These are phyloP conservation scores for Pachyuromys duprasi DNA, from an alignment of 2,797 vertebrate genomes.

Conservation along the genomic window DNA sequence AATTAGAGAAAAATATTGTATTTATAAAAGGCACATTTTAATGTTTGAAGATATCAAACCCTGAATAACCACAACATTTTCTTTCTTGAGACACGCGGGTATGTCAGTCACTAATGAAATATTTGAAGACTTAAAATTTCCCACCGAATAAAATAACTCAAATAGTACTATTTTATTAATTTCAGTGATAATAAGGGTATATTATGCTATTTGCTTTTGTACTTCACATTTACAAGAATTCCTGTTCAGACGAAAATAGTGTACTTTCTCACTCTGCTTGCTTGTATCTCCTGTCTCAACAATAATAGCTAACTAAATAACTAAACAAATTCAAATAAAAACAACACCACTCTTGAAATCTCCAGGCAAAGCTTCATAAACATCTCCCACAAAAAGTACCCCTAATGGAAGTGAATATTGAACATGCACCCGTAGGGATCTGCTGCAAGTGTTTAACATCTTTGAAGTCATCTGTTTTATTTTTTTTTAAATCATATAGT, in stretches of 20 bases:
- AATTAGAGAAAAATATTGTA: slow-evolving; percentile 25
- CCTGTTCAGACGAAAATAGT: slow-evolving; percentile 25
- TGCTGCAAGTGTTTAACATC: slow-evolving; percentile 63
- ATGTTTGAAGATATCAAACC: slow-evolving; percentile 32
- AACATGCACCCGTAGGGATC: slow-evolving; percentile 16
- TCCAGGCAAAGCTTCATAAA: slow-evolving; percentile 55
- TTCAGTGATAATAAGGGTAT: slow-evolving; percentile 50
- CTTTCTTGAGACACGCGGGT: background rate
- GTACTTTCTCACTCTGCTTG: background rate
- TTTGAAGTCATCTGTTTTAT: slow-evolving; percentile 70
- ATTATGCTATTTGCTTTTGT: slow-evolving; percentile 13
- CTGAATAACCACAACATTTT: background rate
- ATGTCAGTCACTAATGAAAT: slow-evolving; percentile 53
- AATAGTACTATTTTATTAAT: slow-evolving; percentile 55
- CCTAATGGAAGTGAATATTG: slow-evolving; percentile 66
- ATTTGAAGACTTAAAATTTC: slow-evolving; percentile 35
- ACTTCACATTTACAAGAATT: background rate
- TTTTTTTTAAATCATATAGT: slow-evolving; percentile 51
- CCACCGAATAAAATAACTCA: slow-evolving; percentile 30
- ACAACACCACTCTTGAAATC: slow-evolving; percentile 34
- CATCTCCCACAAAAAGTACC: slow-evolving; percentile 14
- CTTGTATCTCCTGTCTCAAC: background rate
- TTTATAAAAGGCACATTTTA: slow-evolving; percentile 63
- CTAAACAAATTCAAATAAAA: slow-evolving; percentile 57
- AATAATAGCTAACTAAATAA: slow-evolving; percentile 51